Evolutionary conservation across 2,797 vertebrate species (phyloP), one percentile per base, ranked within the genome.

Genomic region (Neoniphon sammara): DNA sequence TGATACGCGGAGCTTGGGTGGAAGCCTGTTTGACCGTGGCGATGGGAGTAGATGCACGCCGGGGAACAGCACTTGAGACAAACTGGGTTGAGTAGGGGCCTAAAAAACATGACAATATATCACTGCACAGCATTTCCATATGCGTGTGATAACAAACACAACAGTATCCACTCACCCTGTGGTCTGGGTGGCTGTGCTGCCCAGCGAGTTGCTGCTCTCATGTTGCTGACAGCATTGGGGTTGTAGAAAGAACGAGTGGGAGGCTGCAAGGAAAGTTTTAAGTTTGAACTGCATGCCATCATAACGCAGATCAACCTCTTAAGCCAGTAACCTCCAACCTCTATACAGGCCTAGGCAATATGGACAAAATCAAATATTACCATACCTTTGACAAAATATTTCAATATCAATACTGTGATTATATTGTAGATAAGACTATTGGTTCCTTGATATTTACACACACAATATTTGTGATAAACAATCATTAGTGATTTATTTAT

Each of bases 1-100:
- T 12, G 18, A 93, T 84, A 0, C 87, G 93, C 5, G 97, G 96
- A 36, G 94, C 95, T 84, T 98, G 97, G 9, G 96, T 96, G 66
- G 97, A 96, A 0, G 94, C 96, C 85, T 98, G 97, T 64, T 95
- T 92, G 61, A 95, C 93, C n/a, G 95, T 95, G 83, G 95, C 95
- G 64, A 97, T 93, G 58, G 93, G 92, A 52, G 94, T 91, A 1
- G 91, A 86, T 53, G 93, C 88, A 25, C 93, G 95, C 14, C 94
- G 93, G 10, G 95, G 90, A 0, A 90, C 84, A 0, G 91, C 76
- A 1, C 90, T 75, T 52, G 94, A 91, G 46, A 94, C 57, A 64
- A 94, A 50, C 11, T 96, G 96, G 14, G 87, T 31, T 0, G 92
- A 76, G 80, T 93, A 95, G 0, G 89, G 85, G 25, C 90, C 96